Evolutionary conservation across 2,797 vertebrate species (phyloP).

Genomic region (Lepus oiostolus): DNA sequence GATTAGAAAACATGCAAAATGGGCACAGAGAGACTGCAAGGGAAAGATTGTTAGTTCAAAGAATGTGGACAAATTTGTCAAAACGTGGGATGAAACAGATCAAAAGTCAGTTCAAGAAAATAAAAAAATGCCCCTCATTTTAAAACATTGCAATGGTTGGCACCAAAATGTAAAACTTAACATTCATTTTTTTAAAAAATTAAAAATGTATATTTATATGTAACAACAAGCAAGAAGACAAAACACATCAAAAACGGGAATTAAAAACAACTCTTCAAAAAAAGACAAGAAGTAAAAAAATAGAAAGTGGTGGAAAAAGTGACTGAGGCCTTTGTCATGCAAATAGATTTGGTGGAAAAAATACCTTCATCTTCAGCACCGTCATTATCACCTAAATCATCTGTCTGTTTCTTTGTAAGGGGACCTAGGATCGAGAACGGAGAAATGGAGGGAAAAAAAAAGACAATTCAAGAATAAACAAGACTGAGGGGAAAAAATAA

Average conservation of each 20-base stretch:
- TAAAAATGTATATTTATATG: constrained; percentile 87
- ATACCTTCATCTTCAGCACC: constrained; percentile 99
- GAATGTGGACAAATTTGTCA: constrained; percentile 91
- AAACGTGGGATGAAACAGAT: constrained; percentile 97
- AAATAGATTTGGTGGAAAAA: constrained; percentile 97
- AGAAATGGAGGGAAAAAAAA: constrained; percentile 95
- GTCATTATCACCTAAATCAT: constrained; percentile 99
- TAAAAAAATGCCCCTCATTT: constrained; percentile 88
- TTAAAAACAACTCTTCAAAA: constrained; percentile 96
- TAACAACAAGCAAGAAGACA: constrained; percentile 99
- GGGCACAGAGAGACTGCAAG: constrained; percentile 92
- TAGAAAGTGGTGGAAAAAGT: constrained; percentile 95
- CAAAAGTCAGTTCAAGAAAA: constrained; percentile 94
- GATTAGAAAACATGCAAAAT: constrained; percentile 96
- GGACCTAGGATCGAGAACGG: constrained; percentile 99
- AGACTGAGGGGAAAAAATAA: constrained; percentile 93
- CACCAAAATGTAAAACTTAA: constrained; percentile 91
- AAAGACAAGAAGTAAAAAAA: constrained; percentile 99
- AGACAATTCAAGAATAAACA: constrained; percentile 96
- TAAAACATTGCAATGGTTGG: constrained; percentile 89
- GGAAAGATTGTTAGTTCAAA: constrained; percentile 93
- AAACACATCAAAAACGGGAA: constrained; percentile 99
- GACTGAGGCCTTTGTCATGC: constrained; percentile 96
- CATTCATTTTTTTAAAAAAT: constrained; percentile 91
- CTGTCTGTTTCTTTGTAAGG: constrained; percentile 99